A percentile compares a stretch with the other conserved stretches of the same genome.
phyloP scores from a whole-genome alignment of 1,140 invertebrate species.

The Euwallacea similis region DNA sequence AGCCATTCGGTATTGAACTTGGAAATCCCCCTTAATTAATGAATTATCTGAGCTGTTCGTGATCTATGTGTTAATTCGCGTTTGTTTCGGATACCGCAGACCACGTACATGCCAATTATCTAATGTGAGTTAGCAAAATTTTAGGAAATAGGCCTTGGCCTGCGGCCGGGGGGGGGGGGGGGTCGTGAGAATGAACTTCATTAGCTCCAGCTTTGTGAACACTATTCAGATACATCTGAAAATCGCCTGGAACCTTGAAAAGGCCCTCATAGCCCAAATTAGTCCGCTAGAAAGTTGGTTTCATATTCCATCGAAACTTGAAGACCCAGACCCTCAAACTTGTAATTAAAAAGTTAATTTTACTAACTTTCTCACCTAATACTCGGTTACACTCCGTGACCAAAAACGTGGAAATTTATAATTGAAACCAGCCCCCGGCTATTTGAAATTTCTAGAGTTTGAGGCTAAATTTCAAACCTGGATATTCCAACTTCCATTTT shows the following conservation, averaged over 20 bases:
- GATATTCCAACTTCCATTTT: slow-evolving; percentile 22
- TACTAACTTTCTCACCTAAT: slow-evolving; percentile 11
- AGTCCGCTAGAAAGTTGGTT: background rate
- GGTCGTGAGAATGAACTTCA: too few species aligned
- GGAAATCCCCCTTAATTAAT: slow-evolving; percentile 38
- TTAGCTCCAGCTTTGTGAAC: too few species aligned
- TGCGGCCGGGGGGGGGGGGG: too few species aligned
- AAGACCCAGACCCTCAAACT: background rate
- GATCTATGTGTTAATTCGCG: slow-evolving; percentile 38
- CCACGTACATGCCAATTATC: slow-evolving; percentile 28
- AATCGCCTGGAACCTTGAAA: too few species aligned
- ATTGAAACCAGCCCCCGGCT: slow-evolving; percentile 21
- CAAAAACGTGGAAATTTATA: slow-evolving; percentile 26
- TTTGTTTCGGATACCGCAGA: slow-evolving; percentile 33
- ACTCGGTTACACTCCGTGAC: background rate
- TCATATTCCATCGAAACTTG: background rate
- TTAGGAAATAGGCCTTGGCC: slow-evolving; percentile 11
- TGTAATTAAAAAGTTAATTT: slow-evolving; percentile 20
- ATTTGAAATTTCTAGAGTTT: slow-evolving; percentile 20
- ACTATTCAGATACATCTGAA: too few species aligned
- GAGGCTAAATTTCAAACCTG: slow-evolving; percentile 7
- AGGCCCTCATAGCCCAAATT: background rate
- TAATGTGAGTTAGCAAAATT: slow-evolving; percentile 31
- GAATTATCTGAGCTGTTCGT: slow-evolving; percentile 35
- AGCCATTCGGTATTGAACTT: slow-evolving; percentile 33